Evolutionary conservation across 2,797 vertebrate genomes (phyloP).

Genomic region (Pterois miles): DNA sequence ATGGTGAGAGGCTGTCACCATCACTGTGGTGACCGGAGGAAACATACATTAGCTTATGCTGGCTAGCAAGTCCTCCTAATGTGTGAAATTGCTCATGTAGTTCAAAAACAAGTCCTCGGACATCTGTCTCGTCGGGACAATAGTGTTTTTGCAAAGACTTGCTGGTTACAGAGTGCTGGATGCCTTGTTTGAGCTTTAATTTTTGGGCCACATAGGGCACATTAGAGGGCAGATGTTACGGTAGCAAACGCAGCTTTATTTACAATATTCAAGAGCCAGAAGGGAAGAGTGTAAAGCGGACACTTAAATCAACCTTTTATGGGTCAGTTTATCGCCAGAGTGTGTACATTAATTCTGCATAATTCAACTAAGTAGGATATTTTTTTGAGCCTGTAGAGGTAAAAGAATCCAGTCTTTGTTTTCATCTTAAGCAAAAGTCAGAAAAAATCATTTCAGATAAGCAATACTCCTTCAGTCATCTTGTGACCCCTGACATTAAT

Average conservation of each 20-base stretch:
- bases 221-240: not conserved
- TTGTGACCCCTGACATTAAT: not conserved
- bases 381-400: no score
- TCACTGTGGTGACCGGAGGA: slow-evolving; percentile 62
- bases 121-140: slow-evolving; percentile 30
- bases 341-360: no score
- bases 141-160: not conserved
- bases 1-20: slow-evolving; percentile 78
- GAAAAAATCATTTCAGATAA: not conserved
- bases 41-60: slow-evolving; percentile 78
- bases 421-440: not conserved
- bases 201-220: not conserved
- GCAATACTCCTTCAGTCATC: not conserved
- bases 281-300: not conserved
- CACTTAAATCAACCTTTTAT: no score
- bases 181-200: not conserved
- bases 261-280: not conserved
- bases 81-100: slow-evolving; percentile 81
- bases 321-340: no score
- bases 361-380: no score
- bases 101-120: slow-evolving; percentile 63
- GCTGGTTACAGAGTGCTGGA: not conserved
- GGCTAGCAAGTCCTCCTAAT: slow-evolving; percentile 74
- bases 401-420: not conserved
- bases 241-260: not conserved